Evolutionary conservation across 2,888 invertebrate genomes (phyloP).

Genomic region (Argynnis bischoffii): DNA sequence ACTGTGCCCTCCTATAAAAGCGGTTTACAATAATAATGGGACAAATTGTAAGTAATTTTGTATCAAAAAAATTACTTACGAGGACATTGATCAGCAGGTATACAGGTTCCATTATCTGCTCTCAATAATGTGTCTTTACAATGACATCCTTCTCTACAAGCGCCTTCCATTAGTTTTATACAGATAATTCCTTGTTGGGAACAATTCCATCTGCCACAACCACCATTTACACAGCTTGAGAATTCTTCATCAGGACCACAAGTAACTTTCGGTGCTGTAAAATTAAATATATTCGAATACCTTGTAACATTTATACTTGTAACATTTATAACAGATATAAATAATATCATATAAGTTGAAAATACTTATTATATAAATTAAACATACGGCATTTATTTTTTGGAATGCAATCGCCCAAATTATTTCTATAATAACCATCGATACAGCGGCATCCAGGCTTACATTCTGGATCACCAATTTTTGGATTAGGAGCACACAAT

Average conservation of each 20-base stretch:
- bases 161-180: slow-evolving; percentile 24
- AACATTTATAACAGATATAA: no score
- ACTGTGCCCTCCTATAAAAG: not conserved
- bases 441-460: slow-evolving; percentile 32
- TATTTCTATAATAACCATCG: slow-evolving; percentile 30
- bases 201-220: slow-evolving; percentile 47
- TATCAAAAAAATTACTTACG: slow-evolving; percentile 37
- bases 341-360: not conserved
- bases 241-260: slow-evolving; percentile 41
- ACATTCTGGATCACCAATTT: slow-evolving; percentile 30
- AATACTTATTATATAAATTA: not conserved
- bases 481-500: slow-evolving; percentile 24
- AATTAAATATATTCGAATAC: not conserved
- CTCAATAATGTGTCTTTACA: slow-evolving; percentile 41
- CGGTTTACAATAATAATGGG: not conserved
- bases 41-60: slow-evolving; percentile 26
- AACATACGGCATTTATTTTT: slow-evolving; percentile 36
- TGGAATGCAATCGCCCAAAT: slow-evolving; percentile 36
- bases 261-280: not conserved
- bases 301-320: no score
- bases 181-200: slow-evolving; percentile 45
- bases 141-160: slow-evolving; percentile 41
- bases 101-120: slow-evolving; percentile 40
- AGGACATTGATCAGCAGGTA: slow-evolving; percentile 45
- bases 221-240: slow-evolving; percentile 42